Percentiles rank a stretch among this genome's conserved stretches.
phyloP scores from a whole-genome alignment of 1,140 invertebrate species.

The Acyrthosiphon pisum region DNA sequence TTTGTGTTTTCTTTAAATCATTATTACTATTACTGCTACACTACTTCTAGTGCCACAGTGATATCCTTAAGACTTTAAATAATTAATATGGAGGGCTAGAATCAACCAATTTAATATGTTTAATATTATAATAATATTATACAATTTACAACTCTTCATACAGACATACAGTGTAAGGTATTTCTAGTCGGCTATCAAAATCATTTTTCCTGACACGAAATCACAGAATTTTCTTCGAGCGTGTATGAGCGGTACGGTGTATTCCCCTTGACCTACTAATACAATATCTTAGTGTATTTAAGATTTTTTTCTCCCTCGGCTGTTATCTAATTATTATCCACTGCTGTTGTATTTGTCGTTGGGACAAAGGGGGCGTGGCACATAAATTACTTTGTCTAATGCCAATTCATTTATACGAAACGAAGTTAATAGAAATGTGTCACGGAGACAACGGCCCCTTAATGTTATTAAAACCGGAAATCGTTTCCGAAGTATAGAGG shows the following conservation, averaged over 20 bases:
- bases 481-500: neutral
- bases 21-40: neutral
- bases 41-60: neutral
- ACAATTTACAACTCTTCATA: neutral
- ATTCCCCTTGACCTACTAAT: constrained; percentile 23
- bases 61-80: neutral
- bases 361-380: neutral
- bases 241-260: neutral
- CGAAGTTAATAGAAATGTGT: constrained; percentile 31
- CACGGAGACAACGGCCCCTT: neutral
- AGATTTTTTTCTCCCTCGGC: neutral
- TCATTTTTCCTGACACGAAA: neutral
- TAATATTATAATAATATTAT: neutral
- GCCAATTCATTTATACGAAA: constrained; percentile 27
- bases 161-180: neutral
- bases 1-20: constrained; percentile 9
- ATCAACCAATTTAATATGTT: neutral
- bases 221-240: neutral
- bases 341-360: neutral
- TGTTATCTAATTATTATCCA: neutral
- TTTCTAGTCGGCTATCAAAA: neutral
- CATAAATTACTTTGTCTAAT: constrained; percentile 1
- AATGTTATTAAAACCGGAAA: constrained; percentile 24
- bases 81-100: neutral
- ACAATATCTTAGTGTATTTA: neutral